phyloP scores from a whole-genome alignment of 2,888 invertebrate species.

The Venusia cambrica region DNA sequence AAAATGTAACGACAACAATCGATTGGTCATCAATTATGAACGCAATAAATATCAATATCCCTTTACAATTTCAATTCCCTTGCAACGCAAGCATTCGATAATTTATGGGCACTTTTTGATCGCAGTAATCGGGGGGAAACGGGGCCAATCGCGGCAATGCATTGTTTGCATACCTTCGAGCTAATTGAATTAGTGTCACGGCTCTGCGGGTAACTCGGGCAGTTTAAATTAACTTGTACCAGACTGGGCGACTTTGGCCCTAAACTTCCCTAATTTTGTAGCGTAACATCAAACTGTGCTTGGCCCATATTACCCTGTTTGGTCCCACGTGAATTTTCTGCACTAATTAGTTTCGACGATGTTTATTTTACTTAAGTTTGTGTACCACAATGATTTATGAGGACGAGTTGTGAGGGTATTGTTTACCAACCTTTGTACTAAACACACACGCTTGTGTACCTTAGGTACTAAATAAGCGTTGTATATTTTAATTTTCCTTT shows the following conservation, averaged over 20 bases:
- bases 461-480: constrained; percentile 25
- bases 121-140: constrained; percentile 24
- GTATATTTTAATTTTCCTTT: constrained; percentile 29
- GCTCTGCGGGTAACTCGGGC: constrained; percentile 72
- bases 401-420: constrained; percentile 44
- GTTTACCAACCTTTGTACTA: constrained; percentile 34
- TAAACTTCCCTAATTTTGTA: constrained; percentile 78
- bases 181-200: constrained; percentile 77
- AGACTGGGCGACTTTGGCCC: constrained; percentile 69
- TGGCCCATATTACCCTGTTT: constrained; percentile 70
- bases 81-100: no score
- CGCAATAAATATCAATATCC: no score
- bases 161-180: constrained; percentile 68
- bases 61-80: no score
- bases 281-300: constrained; percentile 78
- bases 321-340: constrained; percentile 78
- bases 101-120: not conserved
- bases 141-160: constrained; percentile 38
- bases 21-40: no score
- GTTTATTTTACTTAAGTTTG: constrained; percentile 75
- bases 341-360: constrained; percentile 75
- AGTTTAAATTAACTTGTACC: constrained; percentile 79
- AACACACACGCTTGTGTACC: constrained; percentile 25
- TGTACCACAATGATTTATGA: constrained; percentile 68
- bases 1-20: no score